phyloP scores from a whole-genome alignment of 2,113 vertebrate species.

The Chionomys nivalis region DNA sequence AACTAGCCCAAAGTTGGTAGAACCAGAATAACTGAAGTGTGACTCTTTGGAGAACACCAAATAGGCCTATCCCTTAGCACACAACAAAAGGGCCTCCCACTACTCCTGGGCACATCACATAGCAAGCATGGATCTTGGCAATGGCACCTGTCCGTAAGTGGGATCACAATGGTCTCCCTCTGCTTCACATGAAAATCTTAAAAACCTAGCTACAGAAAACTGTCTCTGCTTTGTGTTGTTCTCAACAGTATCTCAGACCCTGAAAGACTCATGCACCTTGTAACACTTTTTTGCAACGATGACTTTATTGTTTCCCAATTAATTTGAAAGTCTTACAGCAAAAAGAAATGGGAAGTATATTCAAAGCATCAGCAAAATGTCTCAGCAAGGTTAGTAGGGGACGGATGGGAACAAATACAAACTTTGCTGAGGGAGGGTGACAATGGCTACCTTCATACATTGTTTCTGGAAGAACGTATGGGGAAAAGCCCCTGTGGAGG shows the following conservation, averaged over 20 bases:
- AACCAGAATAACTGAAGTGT: background rate
- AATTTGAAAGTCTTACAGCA: slow-evolving; percentile 31
- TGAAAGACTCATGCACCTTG: background rate
- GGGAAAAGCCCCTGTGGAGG: background rate
- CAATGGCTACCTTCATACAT: background rate
- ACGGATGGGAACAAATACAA: background rate
- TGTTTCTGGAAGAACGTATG: background rate
- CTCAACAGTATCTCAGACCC: background rate
- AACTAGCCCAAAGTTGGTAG: background rate
- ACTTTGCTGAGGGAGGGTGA: background rate
- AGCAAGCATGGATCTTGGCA: accelerated
- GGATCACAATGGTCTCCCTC: background rate
- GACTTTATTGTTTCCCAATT: background rate
- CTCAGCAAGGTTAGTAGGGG: background rate
- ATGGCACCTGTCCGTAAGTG: background rate
- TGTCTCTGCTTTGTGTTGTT: background rate
- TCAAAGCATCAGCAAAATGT: background rate
- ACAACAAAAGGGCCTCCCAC: background rate
- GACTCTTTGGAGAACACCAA: background rate
- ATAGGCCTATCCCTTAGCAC: background rate
- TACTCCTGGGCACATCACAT: background rate
- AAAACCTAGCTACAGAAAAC: background rate
- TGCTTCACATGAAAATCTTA: background rate
- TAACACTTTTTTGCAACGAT: background rate
- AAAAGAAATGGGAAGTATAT: background rate